Conservation (phyloP, 2,888 invertebrate species). For the Sturmia bella region DNA sequence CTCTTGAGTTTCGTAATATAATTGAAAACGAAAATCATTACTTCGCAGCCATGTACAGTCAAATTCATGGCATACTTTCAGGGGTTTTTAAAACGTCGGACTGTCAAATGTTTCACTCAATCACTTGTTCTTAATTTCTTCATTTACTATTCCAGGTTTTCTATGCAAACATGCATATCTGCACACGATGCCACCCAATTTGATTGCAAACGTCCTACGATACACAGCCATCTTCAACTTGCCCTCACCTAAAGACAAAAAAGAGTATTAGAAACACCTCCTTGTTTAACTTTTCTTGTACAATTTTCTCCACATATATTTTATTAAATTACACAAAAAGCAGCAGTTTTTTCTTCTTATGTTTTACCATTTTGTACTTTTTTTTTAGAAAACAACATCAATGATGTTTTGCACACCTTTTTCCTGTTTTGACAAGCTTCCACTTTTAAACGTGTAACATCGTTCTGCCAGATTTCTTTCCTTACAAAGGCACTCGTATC, state of each 20-base stretch:
- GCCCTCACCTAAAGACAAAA: conserved; percentile 8
- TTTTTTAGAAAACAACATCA: conserved; percentile 55
- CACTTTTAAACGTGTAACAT: conserved; percentile 58
- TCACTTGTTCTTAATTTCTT: too few relatives aligned
- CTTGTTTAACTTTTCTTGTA: conserved; percentile 54
- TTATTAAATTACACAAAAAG: conserved; percentile 65
- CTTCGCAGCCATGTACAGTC: too few relatives aligned
- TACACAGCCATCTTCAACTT: conserved; percentile 19
- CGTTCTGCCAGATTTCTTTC: conserved; percentile 46
- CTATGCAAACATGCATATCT: neutral
- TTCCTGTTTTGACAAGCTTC: conserved; percentile 68
- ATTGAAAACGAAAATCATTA: too few relatives aligned
- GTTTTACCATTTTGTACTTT: conserved; percentile 1
- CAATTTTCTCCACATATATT: conserved; percentile 16
- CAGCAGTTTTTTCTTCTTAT: conserved; percentile 6
- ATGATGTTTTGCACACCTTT: conserved; percentile 68
- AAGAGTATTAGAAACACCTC: conserved; percentile 43
- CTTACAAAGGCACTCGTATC: conserved; percentile 32
- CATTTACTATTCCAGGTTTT: too few relatives aligned
- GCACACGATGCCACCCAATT: conserved; percentile 59
- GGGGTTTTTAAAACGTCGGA: too few relatives aligned
- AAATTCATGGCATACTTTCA: too few relatives aligned
- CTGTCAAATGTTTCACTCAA: too few relatives aligned
- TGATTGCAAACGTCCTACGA: conserved; percentile 55
- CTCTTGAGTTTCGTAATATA: too few relatives aligned